Percentiles rank a stretch among this genome's conserved stretches.
Conservation (phyloP, 2,113 vertebrate species). For the Gracilinanus agilis region DNA sequence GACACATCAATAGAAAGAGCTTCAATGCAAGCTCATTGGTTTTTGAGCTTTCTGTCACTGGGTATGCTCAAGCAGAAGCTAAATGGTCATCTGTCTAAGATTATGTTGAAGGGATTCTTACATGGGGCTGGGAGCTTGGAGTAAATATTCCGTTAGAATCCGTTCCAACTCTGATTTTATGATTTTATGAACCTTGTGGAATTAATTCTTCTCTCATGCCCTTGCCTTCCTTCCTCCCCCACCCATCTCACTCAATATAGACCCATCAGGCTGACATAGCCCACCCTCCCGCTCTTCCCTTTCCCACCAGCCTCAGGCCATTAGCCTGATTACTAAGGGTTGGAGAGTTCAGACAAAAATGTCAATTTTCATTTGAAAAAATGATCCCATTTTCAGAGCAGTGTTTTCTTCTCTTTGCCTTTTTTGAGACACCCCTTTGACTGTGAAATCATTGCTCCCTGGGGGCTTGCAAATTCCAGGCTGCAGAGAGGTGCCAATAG, state of each 20-base stretch:
- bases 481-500: constrained; percentile 82
- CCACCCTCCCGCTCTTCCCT: constrained; percentile 59
- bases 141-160: background rate
- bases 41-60: background rate
- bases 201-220: background rate
- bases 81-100: background rate
- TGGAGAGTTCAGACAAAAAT: constrained; percentile 82
- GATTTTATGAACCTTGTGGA: background rate
- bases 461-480: constrained; percentile 78
- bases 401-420: constrained; percentile 56
- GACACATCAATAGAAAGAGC: background rate
- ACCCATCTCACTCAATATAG: constrained; percentile 29
- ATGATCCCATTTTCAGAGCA: constrained; percentile 74
- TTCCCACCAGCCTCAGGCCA: constrained; percentile 71
- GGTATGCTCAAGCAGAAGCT: background rate
- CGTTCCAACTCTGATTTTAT: background rate
- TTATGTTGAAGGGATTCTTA: background rate
- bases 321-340: constrained; percentile 84
- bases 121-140: background rate
- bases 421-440: constrained; percentile 59
- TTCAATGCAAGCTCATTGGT: background rate
- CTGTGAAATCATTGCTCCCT: constrained; percentile 80
- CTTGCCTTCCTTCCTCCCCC: constrained; percentile 6
- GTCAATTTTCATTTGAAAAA: constrained; percentile 84
- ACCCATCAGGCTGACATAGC: constrained; percentile 70